phyloP scores from a whole-genome alignment of 2,113 vertebrate species.

The Dolichotis patagonum region DNA sequence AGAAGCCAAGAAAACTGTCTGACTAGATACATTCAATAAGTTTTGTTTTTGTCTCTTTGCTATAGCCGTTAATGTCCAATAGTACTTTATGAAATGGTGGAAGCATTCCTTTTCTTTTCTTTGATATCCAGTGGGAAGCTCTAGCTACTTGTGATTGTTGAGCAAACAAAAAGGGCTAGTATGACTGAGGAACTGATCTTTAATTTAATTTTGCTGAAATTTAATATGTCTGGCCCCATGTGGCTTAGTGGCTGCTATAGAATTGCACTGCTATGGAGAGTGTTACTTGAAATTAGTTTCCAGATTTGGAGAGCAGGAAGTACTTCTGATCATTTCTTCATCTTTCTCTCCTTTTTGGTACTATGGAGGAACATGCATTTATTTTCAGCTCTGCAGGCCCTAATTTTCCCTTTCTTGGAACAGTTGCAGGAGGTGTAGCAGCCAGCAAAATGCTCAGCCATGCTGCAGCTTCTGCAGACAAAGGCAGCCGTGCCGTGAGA shows the following conservation, averaged over 20 bases:
- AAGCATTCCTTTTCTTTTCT: neutral
- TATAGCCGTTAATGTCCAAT: neutral
- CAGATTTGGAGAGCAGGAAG: neutral
- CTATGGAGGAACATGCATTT: neutral
- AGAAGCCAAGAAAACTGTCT: neutral
- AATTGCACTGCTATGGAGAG: too few species aligned
- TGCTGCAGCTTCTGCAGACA: neutral
- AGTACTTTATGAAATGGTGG: neutral
- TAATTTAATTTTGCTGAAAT: neutral
- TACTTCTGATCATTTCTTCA: neutral
- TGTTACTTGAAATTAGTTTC: neutral
- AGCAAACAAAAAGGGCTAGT: neutral
- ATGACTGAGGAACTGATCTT: neutral
- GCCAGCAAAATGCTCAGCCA: neutral
- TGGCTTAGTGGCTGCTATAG: neutral
- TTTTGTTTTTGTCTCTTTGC: neutral
- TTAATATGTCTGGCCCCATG: neutral
- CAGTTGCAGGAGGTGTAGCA: neutral
- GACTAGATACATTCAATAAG: neutral
- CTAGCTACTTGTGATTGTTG: neutral
- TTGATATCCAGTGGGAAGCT: neutral
- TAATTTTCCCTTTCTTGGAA: neutral
- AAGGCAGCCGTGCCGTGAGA: neutral
- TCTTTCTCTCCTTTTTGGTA: neutral
- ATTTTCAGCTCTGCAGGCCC: neutral